These are phyloP conservation scores for Columbina picui DNA, from an alignment of 2,113 vertebrate species.

Conservation along the genomic window DNA sequence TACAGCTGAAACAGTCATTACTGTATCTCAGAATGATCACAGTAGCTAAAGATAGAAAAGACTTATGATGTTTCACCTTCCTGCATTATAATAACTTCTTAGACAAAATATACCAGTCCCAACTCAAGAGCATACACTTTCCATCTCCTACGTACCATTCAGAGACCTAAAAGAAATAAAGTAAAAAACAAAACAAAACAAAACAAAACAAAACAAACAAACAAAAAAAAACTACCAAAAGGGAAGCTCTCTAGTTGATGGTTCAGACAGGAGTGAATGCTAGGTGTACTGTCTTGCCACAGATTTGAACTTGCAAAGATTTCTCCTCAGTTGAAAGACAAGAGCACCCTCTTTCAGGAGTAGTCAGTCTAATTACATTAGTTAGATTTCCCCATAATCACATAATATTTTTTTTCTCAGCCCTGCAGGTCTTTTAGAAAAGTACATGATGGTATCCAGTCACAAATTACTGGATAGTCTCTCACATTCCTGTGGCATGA, in stretches of 20 bases:
- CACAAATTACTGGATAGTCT: conserved; percentile 1
- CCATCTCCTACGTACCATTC: not conserved
- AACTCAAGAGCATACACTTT: not conserved
- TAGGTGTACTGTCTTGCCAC: not conserved
- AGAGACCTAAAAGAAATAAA: conserved; percentile 11
- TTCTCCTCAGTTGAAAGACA: conserved; percentile 29
- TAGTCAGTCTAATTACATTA: not conserved
- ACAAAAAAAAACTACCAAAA: not conserved
- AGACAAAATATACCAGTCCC: not conserved
- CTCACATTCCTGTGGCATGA: conserved; percentile 15
- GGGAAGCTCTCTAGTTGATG: not conserved
- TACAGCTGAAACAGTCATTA: not conserved
- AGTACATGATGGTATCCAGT: not conserved
- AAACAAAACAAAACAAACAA: too few species aligned
- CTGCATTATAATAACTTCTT: not conserved
- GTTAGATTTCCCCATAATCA: conserved; percentile 8
- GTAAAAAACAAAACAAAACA: too few species aligned
- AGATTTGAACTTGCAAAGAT: not conserved
- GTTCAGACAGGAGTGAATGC: not conserved
- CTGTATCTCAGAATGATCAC: not conserved
- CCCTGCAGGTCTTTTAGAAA: not conserved
- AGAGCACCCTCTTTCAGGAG: not conserved
- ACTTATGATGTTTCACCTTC: not conserved
- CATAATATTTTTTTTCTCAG: conserved; percentile 12
- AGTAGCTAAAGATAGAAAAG: not conserved